Evolutionary conservation across 2,888 invertebrate genomes (phyloP).

Genomic region (Diachrysia chrysitis): DNA sequence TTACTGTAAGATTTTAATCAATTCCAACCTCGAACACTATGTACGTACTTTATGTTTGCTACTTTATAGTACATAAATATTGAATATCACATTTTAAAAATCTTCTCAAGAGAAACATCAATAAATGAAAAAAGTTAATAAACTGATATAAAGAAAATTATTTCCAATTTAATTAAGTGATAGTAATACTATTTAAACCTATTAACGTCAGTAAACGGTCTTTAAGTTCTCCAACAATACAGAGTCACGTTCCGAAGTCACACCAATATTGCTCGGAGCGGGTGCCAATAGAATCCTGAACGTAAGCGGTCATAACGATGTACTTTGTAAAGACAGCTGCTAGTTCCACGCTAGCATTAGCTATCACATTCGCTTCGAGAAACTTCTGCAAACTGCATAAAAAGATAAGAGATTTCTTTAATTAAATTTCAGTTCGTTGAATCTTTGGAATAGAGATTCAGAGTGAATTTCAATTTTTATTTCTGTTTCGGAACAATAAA

Average conservation of each 20-base stretch:
- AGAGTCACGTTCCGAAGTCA: slow-evolving; percentile 6
- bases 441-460: neutral
- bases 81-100: neutral
- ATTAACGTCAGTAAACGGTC: neutral
- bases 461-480: slow-evolving; percentile 25
- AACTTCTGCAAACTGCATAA: slow-evolving; percentile 16
- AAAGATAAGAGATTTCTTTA: slow-evolving; percentile 21
- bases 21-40: no score
- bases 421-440: slow-evolving; percentile 25
- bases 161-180: neutral
- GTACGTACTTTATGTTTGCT: no score
- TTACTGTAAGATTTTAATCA: no score
- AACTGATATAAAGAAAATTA: no score
- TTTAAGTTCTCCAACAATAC: neutral
- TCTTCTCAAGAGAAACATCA: no score
- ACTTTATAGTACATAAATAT: no score
- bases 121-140: no score
- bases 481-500: neutral
- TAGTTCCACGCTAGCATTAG: slow-evolving; percentile 1
- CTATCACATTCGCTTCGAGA: slow-evolving; percentile 8
- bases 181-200: neutral
- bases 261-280: neutral
- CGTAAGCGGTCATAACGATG: slow-evolving; percentile 10
- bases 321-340: slow-evolving; percentile 14
- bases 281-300: slow-evolving; percentile 20